Conservation (phyloP, 2,888 invertebrate species). For the Orchestes rusci region DNA sequence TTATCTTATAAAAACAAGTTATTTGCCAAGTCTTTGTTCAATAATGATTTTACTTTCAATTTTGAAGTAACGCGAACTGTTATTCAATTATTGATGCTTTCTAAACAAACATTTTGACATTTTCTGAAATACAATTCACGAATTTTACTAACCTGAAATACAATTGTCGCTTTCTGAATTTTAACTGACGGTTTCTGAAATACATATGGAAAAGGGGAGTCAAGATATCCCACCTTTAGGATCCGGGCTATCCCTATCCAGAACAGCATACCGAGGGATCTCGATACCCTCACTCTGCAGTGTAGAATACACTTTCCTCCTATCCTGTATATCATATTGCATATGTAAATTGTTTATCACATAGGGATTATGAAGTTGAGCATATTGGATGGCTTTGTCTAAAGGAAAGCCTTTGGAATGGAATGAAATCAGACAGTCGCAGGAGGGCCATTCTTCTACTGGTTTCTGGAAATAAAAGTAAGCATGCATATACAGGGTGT, state of each 20-base stretch:
- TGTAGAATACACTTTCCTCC: conserved; percentile 91
- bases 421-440: conserved; percentile 97
- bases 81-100: no score
- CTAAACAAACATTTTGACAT: no score
- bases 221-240: conserved; percentile 63
- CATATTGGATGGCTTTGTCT: conserved; percentile 95
- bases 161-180: no score
- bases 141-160: no score
- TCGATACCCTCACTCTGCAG: conserved; percentile 92
- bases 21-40: no score
- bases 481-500: no score
- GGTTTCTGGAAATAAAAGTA: conserved; percentile 58
- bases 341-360: conserved; percentile 97
- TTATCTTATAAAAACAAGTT: no score
- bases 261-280: conserved; percentile 94
- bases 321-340: conserved; percentile 96
- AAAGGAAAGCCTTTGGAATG: conserved; percentile 98
- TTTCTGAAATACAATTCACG: no score
- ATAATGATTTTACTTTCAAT: no score
- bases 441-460: conserved; percentile 96
- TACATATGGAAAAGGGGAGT: no score
- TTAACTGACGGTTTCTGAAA: no score
- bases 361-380: conserved; percentile 87
- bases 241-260: conserved; percentile 88
- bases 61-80: no score